Evolutionary conservation across 2,797 vertebrate species (phyloP), one percentile per base, ranked within the genome.

Genomic region (Psittacula derbiana): DNA sequence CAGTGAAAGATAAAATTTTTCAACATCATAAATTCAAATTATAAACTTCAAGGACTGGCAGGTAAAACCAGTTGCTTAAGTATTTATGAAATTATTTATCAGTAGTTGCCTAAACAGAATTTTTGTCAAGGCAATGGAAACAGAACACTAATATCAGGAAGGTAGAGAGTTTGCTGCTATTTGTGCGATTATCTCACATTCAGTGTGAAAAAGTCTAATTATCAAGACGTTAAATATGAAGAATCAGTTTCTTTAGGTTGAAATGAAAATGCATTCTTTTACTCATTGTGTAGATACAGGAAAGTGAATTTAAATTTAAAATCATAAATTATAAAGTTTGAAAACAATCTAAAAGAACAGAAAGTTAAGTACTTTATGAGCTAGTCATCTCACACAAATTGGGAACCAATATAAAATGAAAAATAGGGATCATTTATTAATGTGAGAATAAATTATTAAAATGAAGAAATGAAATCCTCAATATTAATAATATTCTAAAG

Each of bases 341-440:
- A 55, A 55, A 55, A 21, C 12, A n/a, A 55, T 55, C 53, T 55
- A 55, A 55, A n/a, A 55, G 8, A n/a, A 9, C 31, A n/a, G 12
- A 55, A 55, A 55, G 12, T 55, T 55, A 12, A 53, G n/a, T 23
- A 53, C 11, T 85, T 67, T 79, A 62, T 79, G 28, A 46, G 33
- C n/a, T 61, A 33, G 52, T 21, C 15, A 9, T 73, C 31, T 60
- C 44, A 79, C 8, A 46, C 3, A 49, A 79, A 86, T 14, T 65
- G 16, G 8, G 52, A 61, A 71, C 36, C 28, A 60, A 78, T 55
- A 62, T 52, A 69, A 73, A 80, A 41, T 53, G 21, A 55, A 83
- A 92, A 84, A 67, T 44, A 44, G 6, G 16, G 24, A 78, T 88
- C 76, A 80, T 31, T 5, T 47, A 65, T 83, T 93, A 73, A 86